These are phyloP conservation scores for Calyptomena viridis DNA, from an alignment of 2,113 vertebrate species.

Conservation along the genomic window DNA sequence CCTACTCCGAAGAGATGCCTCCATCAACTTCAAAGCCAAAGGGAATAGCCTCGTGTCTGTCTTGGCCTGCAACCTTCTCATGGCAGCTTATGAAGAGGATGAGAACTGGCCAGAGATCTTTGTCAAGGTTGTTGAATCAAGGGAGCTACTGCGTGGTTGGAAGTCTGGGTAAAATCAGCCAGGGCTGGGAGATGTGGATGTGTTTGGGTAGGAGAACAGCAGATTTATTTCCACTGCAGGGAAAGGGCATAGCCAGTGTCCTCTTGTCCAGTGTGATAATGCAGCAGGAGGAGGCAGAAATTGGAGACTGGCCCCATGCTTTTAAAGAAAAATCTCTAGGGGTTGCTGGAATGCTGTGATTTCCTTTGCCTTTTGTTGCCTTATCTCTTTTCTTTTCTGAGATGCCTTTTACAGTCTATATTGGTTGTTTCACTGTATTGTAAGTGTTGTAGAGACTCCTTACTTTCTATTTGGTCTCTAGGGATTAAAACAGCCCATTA, in stretches of 20 bases:
- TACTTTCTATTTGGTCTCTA: background rate
- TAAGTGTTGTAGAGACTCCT: background rate
- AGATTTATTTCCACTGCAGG: background rate
- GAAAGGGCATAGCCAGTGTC: background rate
- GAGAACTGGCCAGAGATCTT: slow-evolving; percentile 99
- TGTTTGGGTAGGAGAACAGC: background rate
- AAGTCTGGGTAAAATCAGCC: background rate
- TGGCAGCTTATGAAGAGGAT: slow-evolving; percentile 97
- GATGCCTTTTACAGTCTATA: background rate
- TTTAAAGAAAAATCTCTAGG: background rate
- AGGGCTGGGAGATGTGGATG: background rate
- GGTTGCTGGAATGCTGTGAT: background rate
- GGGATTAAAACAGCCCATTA: background rate
- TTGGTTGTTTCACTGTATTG: background rate
- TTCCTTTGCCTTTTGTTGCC: background rate
- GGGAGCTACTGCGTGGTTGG: background rate
- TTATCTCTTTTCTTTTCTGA: background rate
- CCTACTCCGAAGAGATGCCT: slow-evolving; percentile 90
- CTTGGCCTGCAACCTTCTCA: slow-evolving; percentile 92
- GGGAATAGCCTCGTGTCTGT: slow-evolving; percentile 96
- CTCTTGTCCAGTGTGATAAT: background rate
- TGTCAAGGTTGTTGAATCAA: slow-evolving; percentile 82
- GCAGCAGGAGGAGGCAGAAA: background rate
- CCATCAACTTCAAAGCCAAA: slow-evolving; percentile 98
- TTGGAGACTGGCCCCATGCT: background rate